phyloP scores from a whole-genome alignment of 2,113 vertebrate genomes.

The Epinephelus cyanopodus region DNA sequence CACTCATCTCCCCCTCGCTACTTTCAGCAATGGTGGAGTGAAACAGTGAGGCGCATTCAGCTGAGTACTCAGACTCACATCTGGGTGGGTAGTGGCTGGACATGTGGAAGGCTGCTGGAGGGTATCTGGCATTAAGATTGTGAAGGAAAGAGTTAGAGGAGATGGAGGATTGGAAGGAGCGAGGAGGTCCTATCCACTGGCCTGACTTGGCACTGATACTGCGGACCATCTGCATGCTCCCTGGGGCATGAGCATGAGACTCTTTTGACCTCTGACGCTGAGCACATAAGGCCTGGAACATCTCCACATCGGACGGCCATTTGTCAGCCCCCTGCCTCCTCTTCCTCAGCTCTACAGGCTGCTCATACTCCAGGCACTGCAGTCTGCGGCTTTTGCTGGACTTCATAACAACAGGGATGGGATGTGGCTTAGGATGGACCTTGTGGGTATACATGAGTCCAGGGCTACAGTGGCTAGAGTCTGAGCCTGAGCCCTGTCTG shows the following conservation, averaged over 20 bases:
- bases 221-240: constrained; percentile 71
- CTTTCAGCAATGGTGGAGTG: constrained; percentile 90
- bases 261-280: constrained; percentile 70
- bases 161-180: constrained; percentile 56
- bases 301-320: constrained; percentile 87
- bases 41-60: constrained; percentile 87
- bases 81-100: constrained; percentile 65
- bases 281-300: constrained; percentile 49
- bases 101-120: constrained; percentile 69
- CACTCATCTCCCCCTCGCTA: constrained; percentile 90
- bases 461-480: constrained; percentile 86
- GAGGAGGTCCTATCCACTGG: constrained; percentile 70
- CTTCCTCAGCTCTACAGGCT: constrained; percentile 60
- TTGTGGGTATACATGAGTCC: constrained; percentile 60
- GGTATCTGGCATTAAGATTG: constrained; percentile 78
- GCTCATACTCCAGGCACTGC: constrained; percentile 63
- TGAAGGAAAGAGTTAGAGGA: constrained; percentile 78
- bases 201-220: constrained; percentile 74
- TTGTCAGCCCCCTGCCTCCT: constrained; percentile 83
- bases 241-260: constrained; percentile 20
- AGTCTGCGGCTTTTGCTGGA: constrained; percentile 65
- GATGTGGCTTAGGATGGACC: constrained; percentile 73
- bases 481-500: constrained; percentile 84
- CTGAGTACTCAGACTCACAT: constrained; percentile 89
- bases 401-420: constrained; percentile 55